Evolutionary conservation across 2,888 invertebrate genomes (phyloP).

Genomic region (Dolichopus griseipennis): DNA sequence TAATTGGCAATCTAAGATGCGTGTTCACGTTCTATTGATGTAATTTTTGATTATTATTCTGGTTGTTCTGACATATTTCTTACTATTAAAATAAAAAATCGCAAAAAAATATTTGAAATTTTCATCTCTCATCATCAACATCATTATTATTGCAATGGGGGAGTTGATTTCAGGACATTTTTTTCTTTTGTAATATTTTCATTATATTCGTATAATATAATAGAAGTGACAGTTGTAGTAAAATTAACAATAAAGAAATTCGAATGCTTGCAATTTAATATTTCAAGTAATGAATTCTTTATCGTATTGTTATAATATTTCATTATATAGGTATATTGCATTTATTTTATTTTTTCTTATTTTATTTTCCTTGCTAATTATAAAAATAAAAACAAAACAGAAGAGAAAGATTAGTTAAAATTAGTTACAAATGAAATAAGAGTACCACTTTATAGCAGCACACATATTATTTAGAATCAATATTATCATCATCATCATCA

Average conservation of each 20-base stretch:
- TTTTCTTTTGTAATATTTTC: too few relatives aligned
- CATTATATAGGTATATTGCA: background rate
- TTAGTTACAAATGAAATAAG: too few relatives aligned
- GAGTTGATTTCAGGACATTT: background rate
- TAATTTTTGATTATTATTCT: background rate
- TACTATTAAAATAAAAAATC: background rate
- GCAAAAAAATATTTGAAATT: background rate
- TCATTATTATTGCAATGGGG: too few relatives aligned
- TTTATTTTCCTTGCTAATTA: too few relatives aligned
- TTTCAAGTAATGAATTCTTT: background rate
- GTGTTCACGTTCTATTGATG: background rate
- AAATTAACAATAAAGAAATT: background rate
- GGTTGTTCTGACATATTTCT: background rate
- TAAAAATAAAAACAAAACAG: too few relatives aligned
- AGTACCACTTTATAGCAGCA: too few relatives aligned
- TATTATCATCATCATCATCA: too few relatives aligned
- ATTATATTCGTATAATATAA: background rate
- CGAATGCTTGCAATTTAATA: conserved; percentile 1
- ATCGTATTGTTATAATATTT: background rate
- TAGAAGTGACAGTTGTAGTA: background rate
- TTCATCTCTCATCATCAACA: background rate
- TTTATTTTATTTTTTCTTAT: too few relatives aligned
- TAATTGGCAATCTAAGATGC: conserved; percentile 3
- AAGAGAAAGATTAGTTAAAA: too few relatives aligned
- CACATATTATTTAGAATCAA: too few relatives aligned